These are phyloP conservation scores for Galerucella pusilla DNA, from an alignment of 2,888 invertebrate species.

Conservation along the genomic window DNA sequence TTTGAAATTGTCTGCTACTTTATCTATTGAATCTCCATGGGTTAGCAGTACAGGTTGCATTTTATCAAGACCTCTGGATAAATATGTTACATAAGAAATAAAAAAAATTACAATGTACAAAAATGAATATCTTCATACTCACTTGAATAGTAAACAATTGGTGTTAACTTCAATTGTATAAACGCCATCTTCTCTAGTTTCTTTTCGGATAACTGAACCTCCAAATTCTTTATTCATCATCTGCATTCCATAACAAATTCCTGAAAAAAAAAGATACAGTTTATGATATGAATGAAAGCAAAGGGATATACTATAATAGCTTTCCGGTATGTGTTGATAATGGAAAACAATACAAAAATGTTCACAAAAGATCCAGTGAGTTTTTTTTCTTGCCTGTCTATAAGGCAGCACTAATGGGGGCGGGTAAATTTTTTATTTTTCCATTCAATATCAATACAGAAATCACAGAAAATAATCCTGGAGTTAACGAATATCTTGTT, in stretches of 20 bases:
- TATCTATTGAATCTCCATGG: slow-evolving; percentile 96
- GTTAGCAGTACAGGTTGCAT: slow-evolving; percentile 92
- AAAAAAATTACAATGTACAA: slow-evolving; percentile 15
- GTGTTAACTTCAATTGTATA: slow-evolving; percentile 89
- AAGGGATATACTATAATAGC: too few species aligned
- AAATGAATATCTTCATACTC: slow-evolving; percentile 61
- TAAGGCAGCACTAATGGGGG: too few species aligned
- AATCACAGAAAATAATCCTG: too few species aligned
- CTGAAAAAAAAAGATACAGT: slow-evolving; percentile 64
- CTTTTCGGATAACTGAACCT: slow-evolving; percentile 89
- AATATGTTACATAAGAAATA: slow-evolving; percentile 20
- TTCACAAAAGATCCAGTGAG: too few species aligned
- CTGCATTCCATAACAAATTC: slow-evolving; percentile 99
- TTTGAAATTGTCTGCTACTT: slow-evolving; percentile 89
- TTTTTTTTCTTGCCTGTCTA: too few species aligned
- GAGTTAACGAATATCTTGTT: too few species aligned
- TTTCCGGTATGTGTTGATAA: too few species aligned
- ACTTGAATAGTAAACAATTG: slow-evolving; percentile 93
- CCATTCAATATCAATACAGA: too few species aligned
- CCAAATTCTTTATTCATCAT: slow-evolving; percentile 98
- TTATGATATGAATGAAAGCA: too few species aligned
- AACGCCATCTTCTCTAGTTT: slow-evolving; percentile 94
- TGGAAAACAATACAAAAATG: too few species aligned
- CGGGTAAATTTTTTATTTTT: too few species aligned
- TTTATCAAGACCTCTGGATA: slow-evolving; percentile 83